Evolutionary conservation across 1,140 invertebrate genomes (phyloP).

Genomic region (Aleiodes sp.): DNA sequence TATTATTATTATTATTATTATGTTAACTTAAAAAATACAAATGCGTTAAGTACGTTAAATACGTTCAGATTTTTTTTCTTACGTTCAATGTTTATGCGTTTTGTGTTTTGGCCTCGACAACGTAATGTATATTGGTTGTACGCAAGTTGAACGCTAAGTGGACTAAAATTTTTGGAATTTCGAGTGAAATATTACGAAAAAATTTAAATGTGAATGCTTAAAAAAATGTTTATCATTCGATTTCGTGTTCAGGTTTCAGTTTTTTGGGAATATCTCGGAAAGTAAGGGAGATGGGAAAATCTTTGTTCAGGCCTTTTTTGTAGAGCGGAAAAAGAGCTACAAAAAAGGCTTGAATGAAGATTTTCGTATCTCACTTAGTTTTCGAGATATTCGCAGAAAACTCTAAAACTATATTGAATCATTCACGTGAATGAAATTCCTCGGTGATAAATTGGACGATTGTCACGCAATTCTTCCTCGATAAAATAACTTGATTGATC

Average conservation of each 20-base stretch:
- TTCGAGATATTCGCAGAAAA: too few relatives aligned
- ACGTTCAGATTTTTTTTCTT: background rate
- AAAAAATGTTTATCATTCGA: background rate
- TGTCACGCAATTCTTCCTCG: background rate
- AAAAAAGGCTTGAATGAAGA: too few relatives aligned
- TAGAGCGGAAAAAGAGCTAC: too few relatives aligned
- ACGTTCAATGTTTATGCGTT: background rate
- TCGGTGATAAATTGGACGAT: too few relatives aligned
- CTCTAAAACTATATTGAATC: too few relatives aligned
- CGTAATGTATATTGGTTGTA: background rate
- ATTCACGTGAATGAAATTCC: too few relatives aligned
- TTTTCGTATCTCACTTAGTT: too few relatives aligned
- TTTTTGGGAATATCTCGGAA: too few relatives aligned
- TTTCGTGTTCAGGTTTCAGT: too few relatives aligned
- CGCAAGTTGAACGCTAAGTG: background rate
- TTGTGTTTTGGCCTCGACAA: background rate
- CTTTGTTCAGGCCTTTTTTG: too few relatives aligned
- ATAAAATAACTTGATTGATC: background rate
- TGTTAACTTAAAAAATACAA: background rate
- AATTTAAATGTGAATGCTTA: background rate
- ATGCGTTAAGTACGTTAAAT: constrained; percentile 7
- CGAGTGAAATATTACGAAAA: background rate
- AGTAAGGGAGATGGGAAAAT: too few relatives aligned
- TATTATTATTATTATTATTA: background rate
- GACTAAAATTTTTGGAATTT: background rate